Base-by-base conservation (phyloP, 2,113 vertebrate genomes). In the Sylvia atricapilla region DNA sequence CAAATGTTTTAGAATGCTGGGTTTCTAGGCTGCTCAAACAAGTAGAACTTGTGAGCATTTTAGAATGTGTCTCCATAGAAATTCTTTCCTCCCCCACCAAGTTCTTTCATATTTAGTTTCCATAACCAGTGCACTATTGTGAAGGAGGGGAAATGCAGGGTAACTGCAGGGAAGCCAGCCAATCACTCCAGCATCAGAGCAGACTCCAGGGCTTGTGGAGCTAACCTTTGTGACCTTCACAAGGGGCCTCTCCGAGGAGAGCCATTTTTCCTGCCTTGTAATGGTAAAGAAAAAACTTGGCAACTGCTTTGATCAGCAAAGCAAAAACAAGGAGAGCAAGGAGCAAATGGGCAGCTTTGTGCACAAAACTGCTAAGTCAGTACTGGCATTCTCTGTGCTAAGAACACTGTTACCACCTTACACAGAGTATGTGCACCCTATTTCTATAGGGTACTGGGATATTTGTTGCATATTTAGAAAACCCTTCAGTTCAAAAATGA, bases 271-370 rank as follows among this genome's bases (percentile, higher is more conserved):
- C 97, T 98, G 97, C 95, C 97, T 97, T 96, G 97, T 97, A 96
- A 95, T 94, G 96, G 97, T 97, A 86, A 92, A 95, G 97, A 97
- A 97, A 98, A 98, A 98, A 97, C 98, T 98, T 98, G 97, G 98
- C 98, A 98, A 97, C 80, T 98, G 95, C 98, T 99, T 99, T 99
- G 98, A 99, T 99, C 98, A 99, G 97, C 98, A 98, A 98, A 99
- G 98, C 98, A 98, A 98, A 98, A 99, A 98, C 98, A 98, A 98
- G 98, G 97, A 97, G 97, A 98, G 98, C 97, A 98, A 98, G 97
- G 98, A 97, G 93, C 95, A 97, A 98, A 98, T 98, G 98, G 98
- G 97, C 97, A 97, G 97, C 97, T 98, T 98, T 98, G 98, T 98
- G 97, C 96, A 62, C 89, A 96, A 95, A 98, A 98, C 96, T 98